Evolutionary conservation across 1,140 invertebrate genomes (phyloP).

Genomic region (Bombus superbus): DNA sequence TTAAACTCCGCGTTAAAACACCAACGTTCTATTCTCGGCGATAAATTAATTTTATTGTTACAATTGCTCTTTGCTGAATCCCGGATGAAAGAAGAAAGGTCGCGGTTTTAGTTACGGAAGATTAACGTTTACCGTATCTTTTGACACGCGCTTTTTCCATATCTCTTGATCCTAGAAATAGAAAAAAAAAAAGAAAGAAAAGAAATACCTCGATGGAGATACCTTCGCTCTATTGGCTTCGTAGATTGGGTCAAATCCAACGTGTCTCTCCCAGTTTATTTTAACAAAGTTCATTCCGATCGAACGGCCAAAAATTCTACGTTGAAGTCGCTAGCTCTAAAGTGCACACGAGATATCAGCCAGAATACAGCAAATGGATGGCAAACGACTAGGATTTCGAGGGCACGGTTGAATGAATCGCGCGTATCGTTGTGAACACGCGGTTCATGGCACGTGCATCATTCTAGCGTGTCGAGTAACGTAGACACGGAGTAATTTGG

Average conservation of each 20-base stretch:
- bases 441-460: conserved; percentile 1
- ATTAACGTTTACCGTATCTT: not conserved
- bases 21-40: too few species aligned
- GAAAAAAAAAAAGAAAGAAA: not conserved
- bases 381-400: not conserved
- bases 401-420: not conserved
- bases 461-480: not conserved
- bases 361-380: not conserved
- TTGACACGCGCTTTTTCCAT: not conserved
- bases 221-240: not conserved
- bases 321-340: not conserved
- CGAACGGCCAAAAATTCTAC: not conserved
- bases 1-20: not conserved
- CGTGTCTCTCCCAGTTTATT: not conserved
- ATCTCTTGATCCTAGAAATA: not conserved
- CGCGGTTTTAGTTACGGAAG: not conserved
- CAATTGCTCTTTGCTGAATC: not conserved
- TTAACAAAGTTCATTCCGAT: not conserved
- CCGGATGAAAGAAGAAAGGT: not conserved
- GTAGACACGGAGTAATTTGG: conserved; percentile 11
- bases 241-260: not conserved
- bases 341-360: not conserved
- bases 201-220: not conserved
- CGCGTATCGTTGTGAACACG: not conserved
- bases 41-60: not conserved